Percentiles rank a stretch among this genome's conserved stretches.
These are phyloP conservation scores for Troilus luridus DNA, from an alignment of 2,888 invertebrate species.

Conservation along the genomic window DNA sequence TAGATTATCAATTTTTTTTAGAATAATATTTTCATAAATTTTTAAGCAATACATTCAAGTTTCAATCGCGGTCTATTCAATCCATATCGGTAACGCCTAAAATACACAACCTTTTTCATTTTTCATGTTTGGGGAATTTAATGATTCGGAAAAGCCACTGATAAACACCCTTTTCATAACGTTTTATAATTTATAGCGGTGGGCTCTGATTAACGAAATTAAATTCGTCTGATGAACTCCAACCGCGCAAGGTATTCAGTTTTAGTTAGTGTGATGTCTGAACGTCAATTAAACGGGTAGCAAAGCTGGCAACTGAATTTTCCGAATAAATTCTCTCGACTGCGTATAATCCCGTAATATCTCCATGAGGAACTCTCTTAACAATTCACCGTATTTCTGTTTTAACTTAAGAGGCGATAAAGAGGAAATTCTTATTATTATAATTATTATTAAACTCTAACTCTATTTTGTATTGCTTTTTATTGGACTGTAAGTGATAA, in stretches of 20 bases:
- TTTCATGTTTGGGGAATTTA: neutral
- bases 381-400: neutral
- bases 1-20: no score
- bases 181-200: neutral
- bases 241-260: neutral
- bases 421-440: no score
- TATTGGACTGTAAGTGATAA: no score
- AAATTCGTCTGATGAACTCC: neutral
- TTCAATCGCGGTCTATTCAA: no score
- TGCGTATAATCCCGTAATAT: neutral
- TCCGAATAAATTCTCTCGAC: neutral
- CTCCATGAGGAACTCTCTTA: neutral
- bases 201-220: neutral
- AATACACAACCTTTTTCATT: neutral
- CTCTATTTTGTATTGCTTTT: no score
- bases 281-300: neutral
- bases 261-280: neutral
- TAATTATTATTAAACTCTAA: no score
- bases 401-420: no score
- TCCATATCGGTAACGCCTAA: no score
- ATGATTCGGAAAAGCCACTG: neutral
- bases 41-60: no score
- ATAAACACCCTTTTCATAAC: neutral
- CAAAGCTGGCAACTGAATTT: neutral
- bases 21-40: no score